Conservation (phyloP, 1,140 invertebrate species). For the Drosophila oshimai region DNA sequence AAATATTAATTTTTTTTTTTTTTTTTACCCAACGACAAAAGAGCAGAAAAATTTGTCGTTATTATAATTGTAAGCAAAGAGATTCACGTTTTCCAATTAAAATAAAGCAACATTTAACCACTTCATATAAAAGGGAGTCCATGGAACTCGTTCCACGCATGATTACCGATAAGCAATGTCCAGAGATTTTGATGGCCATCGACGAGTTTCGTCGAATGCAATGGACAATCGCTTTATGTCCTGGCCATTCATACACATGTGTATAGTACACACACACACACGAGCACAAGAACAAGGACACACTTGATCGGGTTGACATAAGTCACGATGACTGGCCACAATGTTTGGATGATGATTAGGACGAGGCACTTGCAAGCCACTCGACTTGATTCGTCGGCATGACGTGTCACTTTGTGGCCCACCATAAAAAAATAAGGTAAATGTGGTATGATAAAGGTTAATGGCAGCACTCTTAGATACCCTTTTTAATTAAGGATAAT, state of each 20-base stretch:
- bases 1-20: too few species aligned
- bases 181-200: neutral
- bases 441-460: too few species aligned
- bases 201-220: neutral
- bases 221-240: slow-evolving; percentile 4
- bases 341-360: slow-evolving; percentile 40
- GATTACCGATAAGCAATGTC: neutral
- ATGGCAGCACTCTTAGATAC: neutral
- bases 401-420: slow-evolving; percentile 8
- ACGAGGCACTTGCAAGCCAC: slow-evolving; percentile 24
- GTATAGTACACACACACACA: neutral
- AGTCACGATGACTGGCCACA: slow-evolving; percentile 43
- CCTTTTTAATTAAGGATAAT: neutral
- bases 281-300: slow-evolving; percentile 18
- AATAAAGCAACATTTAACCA: neutral
- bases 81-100: too few species aligned
- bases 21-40: too few species aligned
- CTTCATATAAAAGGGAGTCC: neutral
- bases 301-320: slow-evolving; percentile 41
- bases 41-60: too few species aligned
- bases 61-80: too few species aligned
- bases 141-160: neutral
- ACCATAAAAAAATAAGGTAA: neutral
- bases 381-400: slow-evolving; percentile 34
- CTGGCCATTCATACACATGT: neutral